Evolutionary conservation across 2,797 vertebrate genomes (phyloP).

Genomic region (Gobio occitaniae): DNA sequence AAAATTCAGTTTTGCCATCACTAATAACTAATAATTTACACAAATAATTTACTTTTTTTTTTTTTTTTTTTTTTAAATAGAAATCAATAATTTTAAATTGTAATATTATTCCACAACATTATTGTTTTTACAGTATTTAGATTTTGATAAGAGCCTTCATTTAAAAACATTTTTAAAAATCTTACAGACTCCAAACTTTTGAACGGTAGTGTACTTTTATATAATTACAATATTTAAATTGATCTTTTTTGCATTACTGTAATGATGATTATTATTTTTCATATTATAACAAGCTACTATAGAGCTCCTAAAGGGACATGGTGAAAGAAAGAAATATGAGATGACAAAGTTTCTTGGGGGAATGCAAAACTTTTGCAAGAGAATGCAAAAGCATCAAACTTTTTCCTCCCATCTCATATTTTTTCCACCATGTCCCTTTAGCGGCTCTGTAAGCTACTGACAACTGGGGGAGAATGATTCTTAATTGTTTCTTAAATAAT

Average conservation of each 20-base stretch:
- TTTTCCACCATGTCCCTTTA: background rate
- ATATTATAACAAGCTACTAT: background rate
- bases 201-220: background rate
- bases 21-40: background rate
- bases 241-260: background rate
- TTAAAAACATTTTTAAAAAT: no score
- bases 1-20: background rate
- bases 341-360: no score
- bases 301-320: background rate
- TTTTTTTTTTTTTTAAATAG: no score
- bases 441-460: background rate
- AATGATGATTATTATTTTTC: background rate
- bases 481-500: background rate
- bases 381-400: background rate
- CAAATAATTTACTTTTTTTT: background rate
- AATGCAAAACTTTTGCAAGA: no score
- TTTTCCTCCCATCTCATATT: background rate
- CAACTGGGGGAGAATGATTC: background rate
- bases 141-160: no score
- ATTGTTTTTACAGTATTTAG: background rate
- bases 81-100: background rate
- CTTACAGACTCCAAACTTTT: background rate
- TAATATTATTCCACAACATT: background rate
- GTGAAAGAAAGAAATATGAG: no score
- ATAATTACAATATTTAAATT: background rate